Percentiles rank a stretch among this genome's conserved stretches.
These are phyloP conservation scores for Poeciliopsis paucimaculata DNA, from an alignment of 2,797 vertebrate species.

Conservation along the genomic window DNA sequence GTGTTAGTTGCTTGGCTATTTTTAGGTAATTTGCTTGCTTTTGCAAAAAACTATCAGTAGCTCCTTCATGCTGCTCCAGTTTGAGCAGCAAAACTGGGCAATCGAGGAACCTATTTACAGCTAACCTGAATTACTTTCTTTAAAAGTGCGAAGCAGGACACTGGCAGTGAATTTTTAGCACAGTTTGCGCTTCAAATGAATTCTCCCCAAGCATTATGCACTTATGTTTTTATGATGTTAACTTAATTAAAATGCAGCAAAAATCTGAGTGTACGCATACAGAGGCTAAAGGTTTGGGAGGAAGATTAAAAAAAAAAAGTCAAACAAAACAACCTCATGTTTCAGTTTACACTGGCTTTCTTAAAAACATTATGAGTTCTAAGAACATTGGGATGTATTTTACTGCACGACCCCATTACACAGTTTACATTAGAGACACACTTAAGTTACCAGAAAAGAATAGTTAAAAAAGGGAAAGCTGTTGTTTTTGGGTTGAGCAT, in stretches of 20 bases:
- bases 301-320: not conserved
- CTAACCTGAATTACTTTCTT: slow-evolving; percentile 12
- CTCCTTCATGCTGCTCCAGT: not conserved
- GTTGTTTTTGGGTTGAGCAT: not conserved
- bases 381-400: not conserved
- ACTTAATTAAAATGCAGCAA: not conserved
- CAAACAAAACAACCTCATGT: not conserved
- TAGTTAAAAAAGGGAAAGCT: not conserved
- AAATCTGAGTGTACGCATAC: not conserved
- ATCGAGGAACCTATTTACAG: not conserved
- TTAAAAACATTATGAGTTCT: not conserved
- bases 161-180: not conserved
- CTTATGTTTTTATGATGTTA: not conserved
- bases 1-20: not conserved
- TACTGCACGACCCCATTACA: not conserved
- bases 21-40: not conserved
- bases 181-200: not conserved
- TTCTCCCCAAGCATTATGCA: not conserved
- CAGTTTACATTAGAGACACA: not conserved
- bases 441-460: not conserved
- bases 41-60: not conserved
- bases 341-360: not conserved
- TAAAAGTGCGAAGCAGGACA: not conserved
- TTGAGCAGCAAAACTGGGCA: not conserved
- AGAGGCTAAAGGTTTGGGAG: not conserved